These are phyloP conservation scores for Schrankia costaestrigalis DNA, from an alignment of 2,888 invertebrate species.

Conservation along the genomic window DNA sequence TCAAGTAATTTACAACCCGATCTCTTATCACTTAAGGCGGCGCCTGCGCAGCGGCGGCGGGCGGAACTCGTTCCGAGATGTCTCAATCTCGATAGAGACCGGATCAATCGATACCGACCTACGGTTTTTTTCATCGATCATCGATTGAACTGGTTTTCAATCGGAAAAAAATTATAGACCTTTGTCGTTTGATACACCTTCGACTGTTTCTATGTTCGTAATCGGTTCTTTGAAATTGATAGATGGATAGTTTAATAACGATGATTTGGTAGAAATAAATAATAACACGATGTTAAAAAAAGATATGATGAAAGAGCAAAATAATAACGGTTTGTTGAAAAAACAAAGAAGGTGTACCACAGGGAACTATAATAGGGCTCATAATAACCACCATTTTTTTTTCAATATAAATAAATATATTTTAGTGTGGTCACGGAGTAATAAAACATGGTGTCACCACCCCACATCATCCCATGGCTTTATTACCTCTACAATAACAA, in stretches of 20 bases:
- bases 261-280: constrained; percentile 20
- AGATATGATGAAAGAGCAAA: constrained; percentile 5
- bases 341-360: constrained; percentile 1
- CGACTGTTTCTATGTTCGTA: constrained; percentile 18
- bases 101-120: constrained; percentile 74
- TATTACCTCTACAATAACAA: too few species aligned
- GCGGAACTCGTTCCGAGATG: constrained; percentile 74
- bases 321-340: constrained; percentile 1
- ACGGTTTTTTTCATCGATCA: constrained; percentile 68
- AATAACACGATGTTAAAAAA: constrained; percentile 6
- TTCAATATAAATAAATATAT: too few species aligned
- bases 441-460: too few species aligned
- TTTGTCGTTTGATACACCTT: constrained; percentile 30
- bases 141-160: constrained; percentile 65
- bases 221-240: constrained; percentile 31
- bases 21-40: constrained; percentile 33
- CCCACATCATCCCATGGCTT: too few species aligned
- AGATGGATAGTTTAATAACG: constrained; percentile 35
- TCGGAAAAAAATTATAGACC: constrained; percentile 49
- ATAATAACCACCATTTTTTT: too few species aligned
- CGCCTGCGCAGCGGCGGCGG: constrained; percentile 43
- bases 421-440: too few species aligned
- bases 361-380: too few species aligned
- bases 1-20: constrained; percentile 32
- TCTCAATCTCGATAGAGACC: constrained; percentile 73